These are phyloP conservation scores for Dryomyza anilis DNA, from an alignment of 2,888 invertebrate species.

Conservation along the genomic window DNA sequence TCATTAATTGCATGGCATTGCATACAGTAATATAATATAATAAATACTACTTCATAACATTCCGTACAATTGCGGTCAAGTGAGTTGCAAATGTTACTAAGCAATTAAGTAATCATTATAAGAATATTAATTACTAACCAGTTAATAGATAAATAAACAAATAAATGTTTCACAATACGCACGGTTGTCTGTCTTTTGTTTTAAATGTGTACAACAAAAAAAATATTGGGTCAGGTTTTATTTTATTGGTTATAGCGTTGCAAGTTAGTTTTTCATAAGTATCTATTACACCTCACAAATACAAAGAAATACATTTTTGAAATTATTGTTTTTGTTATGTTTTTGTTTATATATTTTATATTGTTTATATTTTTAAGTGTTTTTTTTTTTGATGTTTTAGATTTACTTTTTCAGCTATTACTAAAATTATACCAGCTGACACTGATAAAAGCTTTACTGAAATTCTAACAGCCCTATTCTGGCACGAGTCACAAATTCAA, in stretches of 20 bases:
- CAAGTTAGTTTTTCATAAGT: too few species aligned
- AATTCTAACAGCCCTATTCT: too few species aligned
- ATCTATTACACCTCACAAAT: too few species aligned
- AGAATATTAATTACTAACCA: neutral
- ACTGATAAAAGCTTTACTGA: too few species aligned
- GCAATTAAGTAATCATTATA: conserved; percentile 4
- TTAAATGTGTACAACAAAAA: too few species aligned
- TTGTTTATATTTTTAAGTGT: too few species aligned
- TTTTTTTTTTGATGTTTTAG: neutral
- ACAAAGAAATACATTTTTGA: too few species aligned
- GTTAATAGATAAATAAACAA: conserved; percentile 9
- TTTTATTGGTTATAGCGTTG: too few species aligned
- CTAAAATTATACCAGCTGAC: too few species aligned
- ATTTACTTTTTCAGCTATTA: too few species aligned
- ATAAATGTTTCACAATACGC: conserved; percentile 23
- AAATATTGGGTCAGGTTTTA: too few species aligned
- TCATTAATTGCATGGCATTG: neutral
- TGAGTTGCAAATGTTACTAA: conserved; percentile 13
- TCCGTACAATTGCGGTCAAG: neutral
- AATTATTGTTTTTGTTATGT: neutral
- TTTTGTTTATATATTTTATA: neutral
- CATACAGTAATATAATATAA: neutral
- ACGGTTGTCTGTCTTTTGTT: neutral
- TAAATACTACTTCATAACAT: neutral
- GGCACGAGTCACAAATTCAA: too few species aligned